Percentiles rank a stretch among this genome's conserved stretches.
Evolutionary conservation across 2,888 invertebrate species (phyloP).

Genomic region (Lasioglossum morio): DNA sequence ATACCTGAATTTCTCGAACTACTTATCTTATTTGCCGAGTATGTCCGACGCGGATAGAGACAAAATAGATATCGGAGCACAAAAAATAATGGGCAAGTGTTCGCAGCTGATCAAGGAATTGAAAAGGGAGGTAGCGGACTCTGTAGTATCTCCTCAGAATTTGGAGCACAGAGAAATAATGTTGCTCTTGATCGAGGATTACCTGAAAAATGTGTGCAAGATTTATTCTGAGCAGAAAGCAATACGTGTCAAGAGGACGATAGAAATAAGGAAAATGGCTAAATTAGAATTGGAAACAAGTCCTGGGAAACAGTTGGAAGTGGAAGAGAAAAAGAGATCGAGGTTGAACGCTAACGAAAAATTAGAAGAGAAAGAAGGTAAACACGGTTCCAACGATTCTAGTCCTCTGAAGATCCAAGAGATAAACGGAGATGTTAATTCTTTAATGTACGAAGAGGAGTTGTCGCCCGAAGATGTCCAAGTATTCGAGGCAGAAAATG

Average conservation of each 20-base stretch:
- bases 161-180: slow-evolving; percentile 92
- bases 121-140: slow-evolving; percentile 87
- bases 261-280: slow-evolving; percentile 93
- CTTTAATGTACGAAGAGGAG: slow-evolving; percentile 86
- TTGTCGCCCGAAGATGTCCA: slow-evolving; percentile 95
- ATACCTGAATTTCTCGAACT: slow-evolving; percentile 93
- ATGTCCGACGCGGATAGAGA: slow-evolving; percentile 95
- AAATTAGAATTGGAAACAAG: slow-evolving; percentile 87
- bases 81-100: slow-evolving; percentile 93
- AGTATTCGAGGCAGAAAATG: slow-evolving; percentile 96
- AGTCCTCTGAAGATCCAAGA: slow-evolving; percentile 81
- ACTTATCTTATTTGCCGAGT: slow-evolving; percentile 87
- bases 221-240: slow-evolving; percentile 96
- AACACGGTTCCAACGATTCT: slow-evolving; percentile 62
- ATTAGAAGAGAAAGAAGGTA: slow-evolving; percentile 68
- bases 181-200: slow-evolving; percentile 90
- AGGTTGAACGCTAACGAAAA: slow-evolving; percentile 73
- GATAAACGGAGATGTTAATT: slow-evolving; percentile 79
- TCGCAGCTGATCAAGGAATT: slow-evolving; percentile 91
- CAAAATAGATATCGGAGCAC: slow-evolving; percentile 94
- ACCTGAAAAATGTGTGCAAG: slow-evolving; percentile 94
- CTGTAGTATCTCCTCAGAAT: slow-evolving; percentile 87
- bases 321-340: slow-evolving; percentile 72
- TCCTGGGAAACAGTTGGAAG: slow-evolving; percentile 68
- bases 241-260: slow-evolving; percentile 92